phyloP scores from a whole-genome alignment of 2,888 invertebrate species.

The Eupithecia dodoneata region DNA sequence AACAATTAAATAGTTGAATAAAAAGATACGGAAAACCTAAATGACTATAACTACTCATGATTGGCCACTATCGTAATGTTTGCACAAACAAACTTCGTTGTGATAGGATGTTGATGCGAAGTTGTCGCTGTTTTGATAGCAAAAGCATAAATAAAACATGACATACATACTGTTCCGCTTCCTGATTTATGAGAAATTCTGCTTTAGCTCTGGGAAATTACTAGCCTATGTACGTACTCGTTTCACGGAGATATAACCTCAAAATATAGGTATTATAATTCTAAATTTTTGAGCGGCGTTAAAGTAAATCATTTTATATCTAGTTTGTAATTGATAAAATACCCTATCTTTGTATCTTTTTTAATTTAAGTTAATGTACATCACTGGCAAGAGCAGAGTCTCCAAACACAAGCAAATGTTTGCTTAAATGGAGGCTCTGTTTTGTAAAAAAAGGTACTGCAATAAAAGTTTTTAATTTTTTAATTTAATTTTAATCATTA shows the following conservation, averaged over 20 bases:
- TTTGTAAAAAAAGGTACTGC: no score
- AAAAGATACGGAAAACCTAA: slow-evolving; percentile 17
- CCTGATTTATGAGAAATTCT: slow-evolving; percentile 27
- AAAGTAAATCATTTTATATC: no score
- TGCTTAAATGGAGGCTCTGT: no score
- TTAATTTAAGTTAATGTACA: no score
- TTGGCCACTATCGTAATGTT: slow-evolving; percentile 32
- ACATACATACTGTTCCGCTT: slow-evolving; percentile 29
- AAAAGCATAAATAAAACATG: slow-evolving; percentile 37
- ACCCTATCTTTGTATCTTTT: no score
- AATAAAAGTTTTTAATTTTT: no score
- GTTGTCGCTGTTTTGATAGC: slow-evolving; percentile 35
- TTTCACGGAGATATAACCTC: neutral
- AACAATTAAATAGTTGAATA: neutral
- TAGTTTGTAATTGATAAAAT: no score
- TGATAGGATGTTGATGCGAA: slow-evolving; percentile 41
- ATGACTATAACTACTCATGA: neutral
- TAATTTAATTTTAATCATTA: no score
- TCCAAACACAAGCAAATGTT: no score
- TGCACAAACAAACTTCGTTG: slow-evolving; percentile 39
- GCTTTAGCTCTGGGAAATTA: slow-evolving; percentile 4
- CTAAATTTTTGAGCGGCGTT: neutral
- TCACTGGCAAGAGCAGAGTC: no score
- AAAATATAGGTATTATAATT: neutral
- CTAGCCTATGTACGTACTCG: neutral